Conservation (phyloP, 2,113 vertebrate species). For the Myotis brandtii region DNA sequence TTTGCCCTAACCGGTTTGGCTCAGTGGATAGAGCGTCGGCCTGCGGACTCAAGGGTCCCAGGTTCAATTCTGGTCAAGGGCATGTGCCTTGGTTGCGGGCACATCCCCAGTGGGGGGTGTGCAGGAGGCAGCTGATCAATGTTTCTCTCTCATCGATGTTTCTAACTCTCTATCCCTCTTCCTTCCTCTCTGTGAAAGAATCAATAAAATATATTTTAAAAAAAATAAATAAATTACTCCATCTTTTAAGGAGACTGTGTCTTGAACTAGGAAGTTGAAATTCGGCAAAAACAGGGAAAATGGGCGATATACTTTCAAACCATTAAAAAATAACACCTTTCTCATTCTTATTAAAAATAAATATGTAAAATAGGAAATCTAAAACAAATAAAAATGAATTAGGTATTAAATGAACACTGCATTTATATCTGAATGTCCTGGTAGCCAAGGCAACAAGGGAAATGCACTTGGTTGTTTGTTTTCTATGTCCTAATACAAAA, state of each 20-base stretch:
- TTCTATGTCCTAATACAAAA: background rate
- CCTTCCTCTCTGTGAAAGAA: no score
- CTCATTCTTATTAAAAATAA: background rate
- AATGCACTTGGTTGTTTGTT: background rate
- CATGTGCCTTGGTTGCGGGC: no score
- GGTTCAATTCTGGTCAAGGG: no score
- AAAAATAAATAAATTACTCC: background rate
- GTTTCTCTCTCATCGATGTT: no score
- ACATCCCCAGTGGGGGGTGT: no score
- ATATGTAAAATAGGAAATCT: background rate
- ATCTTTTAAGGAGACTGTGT: constrained; percentile 1
- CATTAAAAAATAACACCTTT: background rate
- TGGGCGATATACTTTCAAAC: background rate
- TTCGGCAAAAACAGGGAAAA: background rate
- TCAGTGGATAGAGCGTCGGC: no score
- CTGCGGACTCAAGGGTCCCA: no score
- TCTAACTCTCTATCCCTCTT: no score
- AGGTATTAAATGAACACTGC: background rate
- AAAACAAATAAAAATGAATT: constrained; percentile 3
- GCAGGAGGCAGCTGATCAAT: no score
- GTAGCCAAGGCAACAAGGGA: background rate
- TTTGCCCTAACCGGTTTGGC: no score
- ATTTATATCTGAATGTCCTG: background rate
- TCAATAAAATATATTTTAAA: no score
- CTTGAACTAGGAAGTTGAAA: background rate